Evolutionary conservation across 1,140 invertebrate species (phyloP).

Genomic region (Papilio xuthus): DNA sequence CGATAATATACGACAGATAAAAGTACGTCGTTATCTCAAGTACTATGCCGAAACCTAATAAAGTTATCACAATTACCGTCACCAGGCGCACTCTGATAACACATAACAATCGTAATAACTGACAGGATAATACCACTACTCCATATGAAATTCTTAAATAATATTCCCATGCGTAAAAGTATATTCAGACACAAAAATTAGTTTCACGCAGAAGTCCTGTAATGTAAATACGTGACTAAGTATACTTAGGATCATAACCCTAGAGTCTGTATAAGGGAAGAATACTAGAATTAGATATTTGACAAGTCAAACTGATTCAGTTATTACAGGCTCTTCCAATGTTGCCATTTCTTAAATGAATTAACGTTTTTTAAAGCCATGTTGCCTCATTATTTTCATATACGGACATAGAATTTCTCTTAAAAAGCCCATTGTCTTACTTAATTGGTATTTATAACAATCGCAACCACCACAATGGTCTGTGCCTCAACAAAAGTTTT

Average conservation of each 20-base stretch:
- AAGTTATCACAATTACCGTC: constrained; percentile 26
- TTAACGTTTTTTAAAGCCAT: not conserved
- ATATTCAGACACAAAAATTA: not conserved
- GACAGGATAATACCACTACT: constrained; percentile 8
- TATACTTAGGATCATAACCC: not conserved
- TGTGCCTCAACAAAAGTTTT: constrained; percentile 4
- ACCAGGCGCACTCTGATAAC: constrained; percentile 2
- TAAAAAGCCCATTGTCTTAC: constrained; percentile 14
- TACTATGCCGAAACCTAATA: constrained; percentile 22
- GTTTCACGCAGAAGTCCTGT: not conserved
- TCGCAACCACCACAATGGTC: constrained; percentile 13
- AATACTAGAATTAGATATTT: not conserved
- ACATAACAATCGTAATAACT: constrained; percentile 15
- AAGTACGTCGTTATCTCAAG: not conserved
- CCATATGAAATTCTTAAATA: not conserved
- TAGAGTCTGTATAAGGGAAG: not conserved
- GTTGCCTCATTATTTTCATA: constrained; percentile 9
- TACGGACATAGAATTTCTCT: constrained; percentile 12
- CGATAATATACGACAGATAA: not conserved
- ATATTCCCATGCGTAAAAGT: not conserved
- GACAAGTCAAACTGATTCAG: not conserved
- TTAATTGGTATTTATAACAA: constrained; percentile 36
- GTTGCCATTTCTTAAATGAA: not conserved
- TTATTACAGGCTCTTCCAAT: not conserved
- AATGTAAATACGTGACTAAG: not conserved